Base-by-base conservation (phyloP, 30 jellyfish, hydroid and myxozoan species). In the Turritopsis dohrnii region DNA sequence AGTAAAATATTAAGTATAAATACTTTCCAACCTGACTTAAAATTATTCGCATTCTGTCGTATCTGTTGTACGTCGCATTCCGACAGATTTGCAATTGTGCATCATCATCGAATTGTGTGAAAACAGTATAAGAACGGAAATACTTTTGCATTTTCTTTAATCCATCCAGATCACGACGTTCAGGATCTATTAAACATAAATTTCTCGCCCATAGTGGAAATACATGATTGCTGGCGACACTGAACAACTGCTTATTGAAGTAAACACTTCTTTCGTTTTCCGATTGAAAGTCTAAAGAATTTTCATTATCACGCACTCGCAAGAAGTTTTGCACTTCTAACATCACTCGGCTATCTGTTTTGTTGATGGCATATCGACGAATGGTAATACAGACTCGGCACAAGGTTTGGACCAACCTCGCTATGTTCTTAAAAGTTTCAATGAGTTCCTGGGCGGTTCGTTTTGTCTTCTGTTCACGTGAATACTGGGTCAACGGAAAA, bases 291-390 rank as follows among this genome's bases (percentile, higher is more conserved):
- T 74, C 83, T 23, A 41, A 41, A 26, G 41, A 21, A 29, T 74
- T 74, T 27, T 74, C 53, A n/a, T 29, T 74, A n/a, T 27, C 28
- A 23, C 54, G 60, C 13, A 41, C 18, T 4, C 41, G 28, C 16
- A 74, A 27, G 60, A 23, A 74, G 65, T 74, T 22, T 74, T 74
- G 83, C 28, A 74, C 24, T 21, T 74, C 83, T 16, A 74, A 26
- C 9, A 74, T 23, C 28, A 74, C 83, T 13, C 83, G 83, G 71
- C 65, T 74, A n/a, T 74, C 83, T 72, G 53, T 74, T 29, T 74
- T 74, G 41, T 29, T 74, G 83, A 74, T 19, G 16, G 83, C 83
- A 29, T 74, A 74, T n/a, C 83, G 83, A 23, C 83, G 83, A 23
- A 74, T 74, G 26, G 83, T 71, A 13, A 74, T 23, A 19, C 65